Evolutionary conservation across 2,113 vertebrate genomes (phyloP), one percentile per base, ranked within the genome.

Genomic region (Urocolius indicus): DNA sequence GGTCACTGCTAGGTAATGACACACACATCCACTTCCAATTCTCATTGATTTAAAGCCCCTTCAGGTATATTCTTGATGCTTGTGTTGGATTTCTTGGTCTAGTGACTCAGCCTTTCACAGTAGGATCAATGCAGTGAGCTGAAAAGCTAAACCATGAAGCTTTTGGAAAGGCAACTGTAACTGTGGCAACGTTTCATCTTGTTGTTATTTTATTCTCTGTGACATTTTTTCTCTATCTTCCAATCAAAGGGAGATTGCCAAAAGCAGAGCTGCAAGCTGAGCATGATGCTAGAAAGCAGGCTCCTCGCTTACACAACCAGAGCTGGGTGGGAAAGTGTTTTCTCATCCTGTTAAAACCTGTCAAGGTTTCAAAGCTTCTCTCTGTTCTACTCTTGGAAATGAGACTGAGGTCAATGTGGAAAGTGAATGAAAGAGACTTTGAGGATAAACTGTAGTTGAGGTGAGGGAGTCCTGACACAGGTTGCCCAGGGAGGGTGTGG

Each of bases 191-290:
- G 68, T 55, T 55, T 83, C 79, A 79, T 68, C 62, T 68, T 61
- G 57, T 72, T 72, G 93, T 85, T 94, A 79, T 88, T 88, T 88
- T 94, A 85, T 85, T 85, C 61, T 63, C 79, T 1, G 8, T 86
- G 93, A 88, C 85, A 95, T 92, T 90, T n/a, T n/a, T 94, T 83
- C 91, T 88, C 71, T 21, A 17, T 58, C 93, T 78, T 54, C 79
- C 72, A 75, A 90, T 51, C 88, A 63, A 29, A 71, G 59, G 24
- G 34, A 51, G 13, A n/a, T 49, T 95, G 91, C 89, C 94, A 94
- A 85, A 78, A 76, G 75, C 59, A 68, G 65, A 0, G 23, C 80
- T 52, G 75, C 0, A 13, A 58, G 79, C 30, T 32, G 41, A 89
- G 61, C n/a, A 58, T 41, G 58, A 20, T 21, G 82, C 57, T 78